phyloP scores from a whole-genome alignment of 1,140 invertebrate species.

The Calosoma granatense region DNA sequence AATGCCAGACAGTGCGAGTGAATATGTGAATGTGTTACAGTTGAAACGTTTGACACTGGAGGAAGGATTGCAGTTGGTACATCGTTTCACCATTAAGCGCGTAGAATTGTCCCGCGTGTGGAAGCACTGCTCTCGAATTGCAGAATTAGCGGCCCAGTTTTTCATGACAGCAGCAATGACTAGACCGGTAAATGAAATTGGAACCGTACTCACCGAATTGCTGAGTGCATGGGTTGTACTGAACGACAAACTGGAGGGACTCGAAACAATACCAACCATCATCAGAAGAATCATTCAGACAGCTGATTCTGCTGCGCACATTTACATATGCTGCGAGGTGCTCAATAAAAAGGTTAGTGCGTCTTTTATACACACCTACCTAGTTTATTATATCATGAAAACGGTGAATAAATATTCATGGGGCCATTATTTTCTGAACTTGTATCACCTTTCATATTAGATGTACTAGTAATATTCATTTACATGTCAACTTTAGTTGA shows the following conservation, averaged over 20 bases:
- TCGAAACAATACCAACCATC: slow-evolving; percentile 16
- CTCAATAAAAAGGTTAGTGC: slow-evolving; percentile 28
- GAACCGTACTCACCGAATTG: slow-evolving; percentile 21
- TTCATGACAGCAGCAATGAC: slow-evolving; percentile 28
- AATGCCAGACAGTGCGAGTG: slow-evolving; percentile 11
- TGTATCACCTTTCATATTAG: no score
- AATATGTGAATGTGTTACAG: no score
- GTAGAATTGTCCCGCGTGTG: slow-evolving; percentile 31
- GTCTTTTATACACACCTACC: no score
- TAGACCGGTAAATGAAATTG: slow-evolving; percentile 25
- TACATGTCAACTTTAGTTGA: no score
- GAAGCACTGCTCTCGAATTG: slow-evolving; percentile 26
- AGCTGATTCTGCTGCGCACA: slow-evolving; percentile 26
- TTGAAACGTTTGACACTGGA: slow-evolving; percentile 26
- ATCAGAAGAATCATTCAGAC: slow-evolving; percentile 27
- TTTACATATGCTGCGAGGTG: slow-evolving; percentile 28
- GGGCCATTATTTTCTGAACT: no score
- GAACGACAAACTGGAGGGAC: slow-evolving; percentile 10
- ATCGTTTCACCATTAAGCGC: slow-evolving; percentile 29
- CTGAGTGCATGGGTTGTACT: slow-evolving; percentile 21
- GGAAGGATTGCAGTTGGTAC: slow-evolving; percentile 28
- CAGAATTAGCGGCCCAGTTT: slow-evolving; percentile 26
- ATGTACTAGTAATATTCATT: no score
- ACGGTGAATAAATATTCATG: no score
- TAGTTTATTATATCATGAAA: no score